Percentiles rank a stretch among this genome's conserved stretches.
Conservation (phyloP, 2,888 invertebrate species). For the Eupeodes latifasciatus region DNA sequence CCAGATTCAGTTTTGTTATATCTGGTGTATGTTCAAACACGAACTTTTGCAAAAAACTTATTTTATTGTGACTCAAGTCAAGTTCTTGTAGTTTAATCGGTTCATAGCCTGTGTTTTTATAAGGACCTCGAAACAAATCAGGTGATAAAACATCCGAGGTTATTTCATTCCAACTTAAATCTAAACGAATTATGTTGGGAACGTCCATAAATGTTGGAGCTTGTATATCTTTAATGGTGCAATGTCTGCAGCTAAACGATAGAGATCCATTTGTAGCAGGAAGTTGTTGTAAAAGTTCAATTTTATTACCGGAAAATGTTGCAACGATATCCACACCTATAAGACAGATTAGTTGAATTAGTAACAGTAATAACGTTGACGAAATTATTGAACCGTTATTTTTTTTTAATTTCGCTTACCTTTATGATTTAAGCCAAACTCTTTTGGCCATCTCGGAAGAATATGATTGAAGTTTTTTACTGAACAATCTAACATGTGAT, state of each 20-base stretch:
- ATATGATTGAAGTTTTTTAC: slow-evolving; percentile 82
- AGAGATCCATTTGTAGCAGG: slow-evolving; percentile 82
- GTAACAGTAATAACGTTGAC: not conserved
- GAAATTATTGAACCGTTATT: too few relatives aligned
- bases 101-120: slow-evolving; percentile 85
- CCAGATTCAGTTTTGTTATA: slow-evolving; percentile 86
- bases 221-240: slow-evolving; percentile 81
- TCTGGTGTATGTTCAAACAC: slow-evolving; percentile 88
- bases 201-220: slow-evolving; percentile 82
- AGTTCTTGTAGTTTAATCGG: slow-evolving; percentile 87
- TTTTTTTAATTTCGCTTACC: slow-evolving; percentile 70
- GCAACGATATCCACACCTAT: slow-evolving; percentile 80
- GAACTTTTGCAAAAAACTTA: slow-evolving; percentile 87
- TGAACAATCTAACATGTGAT: slow-evolving; percentile 81
- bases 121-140: slow-evolving; percentile 89
- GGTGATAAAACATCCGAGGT: slow-evolving; percentile 86
- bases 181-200: slow-evolving; percentile 82
- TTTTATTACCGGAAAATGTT: slow-evolving; percentile 82
- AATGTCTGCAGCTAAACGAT: slow-evolving; percentile 82
- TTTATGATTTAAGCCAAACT: slow-evolving; percentile 81
- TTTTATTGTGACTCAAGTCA: slow-evolving; percentile 87
- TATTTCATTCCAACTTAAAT: slow-evolving; percentile 83
- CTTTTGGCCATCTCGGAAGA: slow-evolving; percentile 82
- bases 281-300: slow-evolving; percentile 81
- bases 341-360: not conserved